These are phyloP conservation scores for Synchiropus splendidus DNA, from an alignment of 2,113 vertebrate species.

Conservation along the genomic window DNA sequence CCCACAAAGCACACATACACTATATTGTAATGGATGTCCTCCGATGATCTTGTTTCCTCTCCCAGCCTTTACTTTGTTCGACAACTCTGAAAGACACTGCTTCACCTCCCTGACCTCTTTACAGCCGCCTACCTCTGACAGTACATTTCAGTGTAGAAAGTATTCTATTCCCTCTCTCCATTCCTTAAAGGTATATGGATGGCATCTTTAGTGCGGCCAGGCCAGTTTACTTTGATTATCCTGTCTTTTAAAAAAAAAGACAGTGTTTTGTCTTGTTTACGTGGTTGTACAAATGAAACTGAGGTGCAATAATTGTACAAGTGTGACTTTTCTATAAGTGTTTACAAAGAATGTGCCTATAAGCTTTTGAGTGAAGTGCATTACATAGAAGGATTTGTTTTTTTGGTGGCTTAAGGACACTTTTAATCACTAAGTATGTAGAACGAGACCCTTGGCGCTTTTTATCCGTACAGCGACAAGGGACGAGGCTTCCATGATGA, in stretches of 20 bases:
- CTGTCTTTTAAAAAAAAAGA: slow-evolving; percentile 12
- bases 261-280: slow-evolving; percentile 21
- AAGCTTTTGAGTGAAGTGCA: slow-evolving; percentile 55
- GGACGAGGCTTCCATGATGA: slow-evolving; percentile 7
- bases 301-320: slow-evolving; percentile 23
- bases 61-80: slow-evolving; percentile 3
- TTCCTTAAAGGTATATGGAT: slow-evolving; percentile 13
- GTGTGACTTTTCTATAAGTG: slow-evolving; percentile 40
- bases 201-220: slow-evolving; percentile 20
- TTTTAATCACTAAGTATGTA: slow-evolving; percentile 27
- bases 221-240: slow-evolving; percentile 4
- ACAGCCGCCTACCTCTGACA: slow-evolving; percentile 54
- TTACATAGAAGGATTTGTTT: slow-evolving; percentile 45
- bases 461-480: slow-evolving; percentile 7
- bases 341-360: slow-evolving; percentile 57
- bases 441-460: slow-evolving; percentile 2
- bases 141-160: slow-evolving; percentile 16
- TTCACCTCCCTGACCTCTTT: slow-evolving; percentile 32
- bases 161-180: slow-evolving; percentile 14
- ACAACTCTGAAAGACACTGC: slow-evolving; percentile 49
- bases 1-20: slow-evolving; percentile 43
- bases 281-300: slow-evolving; percentile 22
- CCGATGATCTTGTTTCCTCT: slow-evolving; percentile 2
- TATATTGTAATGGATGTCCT: slow-evolving; percentile 51
- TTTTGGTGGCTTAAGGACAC: slow-evolving; percentile 47